Percentiles rank a stretch among this genome's conserved stretches.
These are phyloP conservation scores for Amphimedon queenslandica DNA, from an alignment of 37 sponge, comb jelly and placozoan species.

Conservation along the genomic window DNA sequence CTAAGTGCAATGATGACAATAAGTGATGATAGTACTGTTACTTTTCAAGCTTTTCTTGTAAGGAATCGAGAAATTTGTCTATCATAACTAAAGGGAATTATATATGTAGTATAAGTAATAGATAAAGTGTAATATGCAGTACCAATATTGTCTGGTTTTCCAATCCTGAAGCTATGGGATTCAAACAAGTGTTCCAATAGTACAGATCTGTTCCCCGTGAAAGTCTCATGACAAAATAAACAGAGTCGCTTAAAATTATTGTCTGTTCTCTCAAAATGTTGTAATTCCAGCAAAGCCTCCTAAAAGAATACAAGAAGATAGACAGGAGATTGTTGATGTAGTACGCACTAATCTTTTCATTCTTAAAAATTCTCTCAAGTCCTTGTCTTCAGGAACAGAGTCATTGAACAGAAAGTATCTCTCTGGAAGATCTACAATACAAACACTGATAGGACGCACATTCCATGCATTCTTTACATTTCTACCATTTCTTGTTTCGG, in stretches of 20 bases:
- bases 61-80: constrained; percentile 51
- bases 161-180: constrained; percentile 75
- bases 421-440: constrained; percentile 29
- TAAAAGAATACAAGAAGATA: background rate
- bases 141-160: constrained; percentile 80
- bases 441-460: background rate
- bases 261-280: constrained; percentile 67
- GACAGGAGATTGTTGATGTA: background rate
- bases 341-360: constrained; percentile 29
- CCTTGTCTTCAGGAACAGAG: constrained; percentile 59
- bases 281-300: constrained; percentile 54
- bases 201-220: constrained; percentile 35
- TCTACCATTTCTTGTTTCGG: constrained; percentile 27
- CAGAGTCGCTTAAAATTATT: constrained; percentile 22
- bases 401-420: constrained; percentile 65
- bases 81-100: constrained; percentile 53
- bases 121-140: background rate
- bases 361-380: constrained; percentile 39
- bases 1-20: background rate
- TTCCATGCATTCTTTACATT: background rate
- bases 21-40: constrained; percentile 2
- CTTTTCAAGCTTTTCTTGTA: constrained; percentile 61
- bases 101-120: background rate
- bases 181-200: constrained; percentile 76
- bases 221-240: constrained; percentile 62